Conservation (phyloP, 1,140 invertebrate species). For the Neomicropteryx cornuta region DNA sequence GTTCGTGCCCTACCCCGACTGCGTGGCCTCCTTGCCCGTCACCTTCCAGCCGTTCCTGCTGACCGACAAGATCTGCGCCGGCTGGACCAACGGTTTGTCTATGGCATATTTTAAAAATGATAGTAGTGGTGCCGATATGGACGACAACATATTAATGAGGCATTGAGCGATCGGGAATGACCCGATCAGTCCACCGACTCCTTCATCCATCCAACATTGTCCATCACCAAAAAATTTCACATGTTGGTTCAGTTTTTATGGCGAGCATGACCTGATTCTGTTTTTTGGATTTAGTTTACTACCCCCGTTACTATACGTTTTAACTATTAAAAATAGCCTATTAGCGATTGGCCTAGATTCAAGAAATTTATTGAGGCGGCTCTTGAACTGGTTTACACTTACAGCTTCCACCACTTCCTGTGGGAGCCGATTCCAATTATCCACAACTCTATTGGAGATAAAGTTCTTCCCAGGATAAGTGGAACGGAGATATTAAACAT, state of each 20-base stretch:
- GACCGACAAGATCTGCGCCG: slow-evolving; percentile 27
- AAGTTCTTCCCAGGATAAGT: too few species aligned
- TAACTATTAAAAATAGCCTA: too few species aligned
- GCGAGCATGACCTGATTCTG: background rate
- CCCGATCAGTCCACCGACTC: background rate
- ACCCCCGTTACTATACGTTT: too few species aligned
- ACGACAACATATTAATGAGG: background rate
- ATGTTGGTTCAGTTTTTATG: background rate
- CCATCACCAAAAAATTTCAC: background rate
- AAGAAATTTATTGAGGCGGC: too few species aligned
- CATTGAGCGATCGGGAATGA: background rate
- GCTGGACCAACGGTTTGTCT: slow-evolving; percentile 3
- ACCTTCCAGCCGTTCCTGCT: slow-evolving; percentile 21
- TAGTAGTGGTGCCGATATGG: background rate
- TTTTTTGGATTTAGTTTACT: background rate
- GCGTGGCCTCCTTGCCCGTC: slow-evolving; percentile 12
- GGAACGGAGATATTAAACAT: too few species aligned
- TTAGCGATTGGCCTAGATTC: too few species aligned
- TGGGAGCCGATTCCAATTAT: too few species aligned
- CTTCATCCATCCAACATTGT: background rate
- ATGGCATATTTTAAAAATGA: background rate
- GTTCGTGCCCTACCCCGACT: slow-evolving; percentile 16
- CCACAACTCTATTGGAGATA: too few species aligned
- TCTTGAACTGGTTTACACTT: too few species aligned
- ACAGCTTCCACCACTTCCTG: too few species aligned